Percentiles rank a stretch among this genome's conserved stretches.
Evolutionary conservation across 2,888 invertebrate species (phyloP).

Genomic region (Sinhomidia bicolor): DNA sequence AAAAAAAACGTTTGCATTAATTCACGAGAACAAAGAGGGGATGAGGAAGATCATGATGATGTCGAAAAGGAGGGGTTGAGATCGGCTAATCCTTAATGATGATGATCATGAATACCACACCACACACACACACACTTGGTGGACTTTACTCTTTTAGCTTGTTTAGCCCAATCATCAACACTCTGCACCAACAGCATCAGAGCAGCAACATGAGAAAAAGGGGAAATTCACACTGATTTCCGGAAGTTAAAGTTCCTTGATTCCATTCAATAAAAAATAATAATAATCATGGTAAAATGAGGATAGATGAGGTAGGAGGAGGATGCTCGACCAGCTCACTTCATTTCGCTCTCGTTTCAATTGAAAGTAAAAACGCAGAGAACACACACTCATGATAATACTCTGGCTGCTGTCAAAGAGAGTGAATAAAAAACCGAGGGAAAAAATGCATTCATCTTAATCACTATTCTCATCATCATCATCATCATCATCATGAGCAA

Average conservation of each 20-base stretch:
- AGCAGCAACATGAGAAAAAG: conserved; percentile 48
- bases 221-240: conserved; percentile 72
- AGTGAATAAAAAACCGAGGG: conserved; percentile 48
- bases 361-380: conserved; percentile 17
- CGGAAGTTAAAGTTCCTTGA: conserved; percentile 72
- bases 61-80: conserved; percentile 44
- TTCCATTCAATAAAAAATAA: conserved; percentile 44
- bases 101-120: conserved; percentile 18
- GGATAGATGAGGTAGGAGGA: conserved; percentile 8
- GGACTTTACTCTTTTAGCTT: no score
- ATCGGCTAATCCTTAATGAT: conserved; percentile 36
- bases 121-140: no score
- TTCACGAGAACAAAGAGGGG: conserved; percentile 59
- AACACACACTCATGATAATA: background rate
- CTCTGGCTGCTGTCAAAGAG: conserved; percentile 26
- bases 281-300: conserved; percentile 30
- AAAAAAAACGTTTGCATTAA: background rate
- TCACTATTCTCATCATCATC: conserved; percentile 32
- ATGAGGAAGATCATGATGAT: background rate
- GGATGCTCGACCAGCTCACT: conserved; percentile 6
- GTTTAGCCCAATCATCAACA: background rate
- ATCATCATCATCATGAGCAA: conserved; percentile 32
- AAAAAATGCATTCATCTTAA: conserved; percentile 41
- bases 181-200: background rate
- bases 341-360: conserved; percentile 43